These are phyloP conservation scores for Melanotaenia boesemani DNA, from an alignment of 2,797 vertebrate genomes.

Conservation along the genomic window DNA sequence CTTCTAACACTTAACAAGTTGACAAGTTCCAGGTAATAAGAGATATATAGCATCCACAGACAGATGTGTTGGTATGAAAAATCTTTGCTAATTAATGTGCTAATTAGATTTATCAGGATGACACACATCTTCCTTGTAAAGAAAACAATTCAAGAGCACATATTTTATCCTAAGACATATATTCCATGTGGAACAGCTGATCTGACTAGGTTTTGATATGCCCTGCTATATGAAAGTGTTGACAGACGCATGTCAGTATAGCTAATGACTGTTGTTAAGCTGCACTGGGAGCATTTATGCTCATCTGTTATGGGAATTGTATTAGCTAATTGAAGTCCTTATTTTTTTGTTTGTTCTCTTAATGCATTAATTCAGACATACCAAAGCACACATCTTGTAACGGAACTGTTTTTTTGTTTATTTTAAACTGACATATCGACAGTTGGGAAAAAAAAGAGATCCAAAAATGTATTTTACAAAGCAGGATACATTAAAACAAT, in stretches of 20 bases:
- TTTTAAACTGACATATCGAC: too few species aligned
- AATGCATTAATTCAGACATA: neutral
- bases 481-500: too few species aligned
- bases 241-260: conserved; percentile 1
- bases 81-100: neutral
- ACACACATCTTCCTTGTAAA: conserved; percentile 1
- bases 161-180: neutral
- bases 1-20: neutral
- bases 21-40: neutral
- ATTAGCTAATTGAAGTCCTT: neutral
- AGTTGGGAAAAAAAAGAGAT: too few species aligned
- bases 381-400: neutral
- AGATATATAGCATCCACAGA: neutral
- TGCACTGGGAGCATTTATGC: neutral
- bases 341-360: neutral
- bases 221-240: neutral
- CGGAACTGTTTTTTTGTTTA: neutral
- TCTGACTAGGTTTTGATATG: conserved; percentile 2
- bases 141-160: neutral
- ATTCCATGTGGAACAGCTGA: neutral
- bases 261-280: neutral
- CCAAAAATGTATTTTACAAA: too few species aligned
- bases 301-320: neutral
- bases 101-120: conserved; percentile 10
- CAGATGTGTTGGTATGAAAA: neutral